Evolutionary conservation across 2,797 vertebrate genomes (phyloP), one percentile per base, ranked within the genome.

Genomic region (Macroramphosus scolopax): DNA sequence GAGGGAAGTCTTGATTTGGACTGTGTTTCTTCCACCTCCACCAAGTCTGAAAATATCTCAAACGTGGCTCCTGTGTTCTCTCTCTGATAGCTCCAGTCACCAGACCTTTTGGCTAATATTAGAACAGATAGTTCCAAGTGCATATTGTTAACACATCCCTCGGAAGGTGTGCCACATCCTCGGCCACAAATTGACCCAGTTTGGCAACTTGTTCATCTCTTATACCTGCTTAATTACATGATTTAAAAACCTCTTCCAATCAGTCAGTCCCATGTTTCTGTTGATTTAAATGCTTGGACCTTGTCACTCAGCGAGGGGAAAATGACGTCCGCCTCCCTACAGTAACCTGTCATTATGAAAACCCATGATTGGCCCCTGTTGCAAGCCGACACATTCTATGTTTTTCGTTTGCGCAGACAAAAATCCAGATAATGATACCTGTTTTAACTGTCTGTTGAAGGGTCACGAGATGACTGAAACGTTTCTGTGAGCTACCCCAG

Each of bases 31-130:
- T 46, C 51, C 63, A 56, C 55, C 42, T 75, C 50, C 48, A 45
- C 51, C 31, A 25, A 12, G 32, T 58, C 81, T 75, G 73, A 71
- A 85, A 83, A 87, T 87, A 87, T 69, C 75, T 38, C 76, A 72
- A 81, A 75, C 64, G 15, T 47, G 47, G 30, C 49, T 47, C 51
- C 63, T 51, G 28, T 52, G 50, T 46, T 38, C 56, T 45, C 43
- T 52, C 8, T 52, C 42, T 72, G 11, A 8, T 58, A 53, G 45
- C 51, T 45, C 58, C 72, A 53, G 79, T 86, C 85, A 84, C 72
- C 83, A 81, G 87, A 85, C 77, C 51, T 26, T 15, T 45, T 4
- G 0, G 48, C 78, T 89, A 88, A 84, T 86, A 81, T 88, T 85
- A 87, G 81, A 72, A 35, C 18, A 2, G 22, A 4, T 61, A 49